phyloP scores from a whole-genome alignment of 1,140 invertebrate genomes.

The Aphis gossypii region DNA sequence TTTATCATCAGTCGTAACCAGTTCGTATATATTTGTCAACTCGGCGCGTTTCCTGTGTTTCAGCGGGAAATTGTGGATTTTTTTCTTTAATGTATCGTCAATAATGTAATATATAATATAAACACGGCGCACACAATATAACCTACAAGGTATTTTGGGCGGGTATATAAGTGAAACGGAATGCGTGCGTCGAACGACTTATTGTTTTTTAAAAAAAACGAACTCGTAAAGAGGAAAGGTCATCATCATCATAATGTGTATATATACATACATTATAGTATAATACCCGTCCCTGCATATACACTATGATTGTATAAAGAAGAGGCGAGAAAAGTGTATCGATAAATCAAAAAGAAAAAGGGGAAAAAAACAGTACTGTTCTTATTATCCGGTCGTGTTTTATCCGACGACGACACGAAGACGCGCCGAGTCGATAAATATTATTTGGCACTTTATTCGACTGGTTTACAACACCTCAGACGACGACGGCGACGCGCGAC shows the following conservation, averaged over 20 bases:
- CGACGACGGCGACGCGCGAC: not conserved
- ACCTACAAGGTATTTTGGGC: not conserved
- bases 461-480: constrained; percentile 38
- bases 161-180: constrained; percentile 1
- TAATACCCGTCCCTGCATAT: not conserved
- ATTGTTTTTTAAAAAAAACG: not conserved
- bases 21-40: not conserved
- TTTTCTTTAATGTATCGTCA: not conserved
- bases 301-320: not conserved
- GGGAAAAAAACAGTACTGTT: not conserved
- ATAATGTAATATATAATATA: not conserved
- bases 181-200: not conserved
- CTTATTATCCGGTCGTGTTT: constrained; percentile 33
- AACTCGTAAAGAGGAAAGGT: not conserved
- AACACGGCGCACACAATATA: not conserved
- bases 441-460: constrained; percentile 46
- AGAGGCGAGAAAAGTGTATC: constrained; percentile 31
- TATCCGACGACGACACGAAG: constrained; percentile 23
- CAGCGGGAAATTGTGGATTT: not conserved
- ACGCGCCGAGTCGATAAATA: not conserved
- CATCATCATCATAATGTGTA: not conserved
- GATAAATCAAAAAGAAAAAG: constrained; percentile 24
- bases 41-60: not conserved
- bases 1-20: not conserved
- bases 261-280: not conserved